These are phyloP conservation scores for Drosophila mojavensis DNA, from an alignment of 1,140 invertebrate genomes.

Conservation along the genomic window DNA sequence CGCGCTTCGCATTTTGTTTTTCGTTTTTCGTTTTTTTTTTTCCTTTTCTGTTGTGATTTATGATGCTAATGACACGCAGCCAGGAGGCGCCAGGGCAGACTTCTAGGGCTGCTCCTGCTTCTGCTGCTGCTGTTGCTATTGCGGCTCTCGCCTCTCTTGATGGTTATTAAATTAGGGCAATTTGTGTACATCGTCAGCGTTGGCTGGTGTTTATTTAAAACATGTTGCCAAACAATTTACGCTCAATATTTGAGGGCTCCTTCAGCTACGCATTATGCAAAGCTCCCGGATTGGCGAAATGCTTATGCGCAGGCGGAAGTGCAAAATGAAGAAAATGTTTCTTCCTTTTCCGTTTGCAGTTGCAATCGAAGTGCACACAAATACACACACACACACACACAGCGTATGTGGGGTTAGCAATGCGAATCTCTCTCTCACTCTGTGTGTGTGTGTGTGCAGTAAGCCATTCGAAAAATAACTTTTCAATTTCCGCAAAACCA, in stretches of 20 bases:
- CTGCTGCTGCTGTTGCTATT: slow-evolving; percentile 15
- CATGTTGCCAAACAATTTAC: slow-evolving; percentile 77
- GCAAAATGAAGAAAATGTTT: slow-evolving; percentile 78
- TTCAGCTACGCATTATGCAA: slow-evolving; percentile 45
- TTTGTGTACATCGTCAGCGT: slow-evolving; percentile 69
- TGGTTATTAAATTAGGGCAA: slow-evolving; percentile 83
- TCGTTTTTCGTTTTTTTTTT: slow-evolving; percentile 18
- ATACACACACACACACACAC: not conserved
- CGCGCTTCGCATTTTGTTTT: not conserved
- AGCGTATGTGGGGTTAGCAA: slow-evolving; percentile 7
- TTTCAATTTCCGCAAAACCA: slow-evolving; percentile 83
- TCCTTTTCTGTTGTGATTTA: slow-evolving; percentile 67
- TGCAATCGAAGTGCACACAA: slow-evolving; percentile 47
- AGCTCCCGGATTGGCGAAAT: slow-evolving; percentile 62
- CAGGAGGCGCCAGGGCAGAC: slow-evolving; percentile 23
- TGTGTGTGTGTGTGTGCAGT: slow-evolving; percentile 36
- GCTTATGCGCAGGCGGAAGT: slow-evolving; percentile 66
- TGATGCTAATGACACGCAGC: slow-evolving; percentile 80
- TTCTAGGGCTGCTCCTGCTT: slow-evolving; percentile 24
- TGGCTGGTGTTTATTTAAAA: slow-evolving; percentile 74
- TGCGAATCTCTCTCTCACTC: not conserved
- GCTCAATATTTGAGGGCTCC: slow-evolving; percentile 57
- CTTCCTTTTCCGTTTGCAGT: slow-evolving; percentile 76
- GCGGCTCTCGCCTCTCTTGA: slow-evolving; percentile 59
- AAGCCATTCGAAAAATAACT: slow-evolving; percentile 81